These are phyloP conservation scores for Plutella xylostella DNA, from an alignment of 2,888 invertebrate species.

Conservation along the genomic window DNA sequence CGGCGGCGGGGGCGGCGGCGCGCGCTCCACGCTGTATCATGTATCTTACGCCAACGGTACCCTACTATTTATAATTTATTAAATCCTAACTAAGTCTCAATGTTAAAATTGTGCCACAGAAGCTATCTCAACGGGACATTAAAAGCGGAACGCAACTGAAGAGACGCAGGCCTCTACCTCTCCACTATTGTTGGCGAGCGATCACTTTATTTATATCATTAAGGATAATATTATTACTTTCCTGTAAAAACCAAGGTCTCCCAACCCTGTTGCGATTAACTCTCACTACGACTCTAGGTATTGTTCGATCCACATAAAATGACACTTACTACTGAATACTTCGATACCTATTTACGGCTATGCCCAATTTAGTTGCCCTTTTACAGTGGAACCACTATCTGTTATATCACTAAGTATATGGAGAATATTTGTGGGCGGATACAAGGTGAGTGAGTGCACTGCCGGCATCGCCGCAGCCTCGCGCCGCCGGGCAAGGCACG, in stretches of 20 bases:
- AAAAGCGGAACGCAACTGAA: constrained; percentile 39
- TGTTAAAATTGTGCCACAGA: constrained; percentile 64
- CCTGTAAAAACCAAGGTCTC: constrained; percentile 31
- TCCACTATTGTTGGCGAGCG: constrained; percentile 8
- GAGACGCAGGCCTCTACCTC: constrained; percentile 10
- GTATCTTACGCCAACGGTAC: constrained; percentile 37
- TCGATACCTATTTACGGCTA: constrained; percentile 38
- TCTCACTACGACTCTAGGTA: constrained; percentile 33
- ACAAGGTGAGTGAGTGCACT: too few species aligned
- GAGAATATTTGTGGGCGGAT: constrained; percentile 42
- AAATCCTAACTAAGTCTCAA: constrained; percentile 59
- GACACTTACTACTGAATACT: constrained; percentile 39
- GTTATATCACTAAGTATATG: constrained; percentile 41
- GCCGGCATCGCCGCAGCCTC: too few species aligned
- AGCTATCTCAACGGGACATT: constrained; percentile 46
- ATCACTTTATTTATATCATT: neutral
- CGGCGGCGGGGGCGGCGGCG: neutral
- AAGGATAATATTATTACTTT: too few species aligned
- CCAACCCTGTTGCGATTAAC: constrained; percentile 42
- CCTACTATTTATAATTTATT: constrained; percentile 58
- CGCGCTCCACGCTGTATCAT: constrained; percentile 26
- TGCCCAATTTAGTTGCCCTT: constrained; percentile 30
- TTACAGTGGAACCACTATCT: constrained; percentile 40
- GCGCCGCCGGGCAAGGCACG: too few species aligned
- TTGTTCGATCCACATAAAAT: constrained; percentile 39